These are phyloP conservation scores for Zygogramma bicolorata DNA, from an alignment of 2,888 invertebrate species.

Conservation along the genomic window DNA sequence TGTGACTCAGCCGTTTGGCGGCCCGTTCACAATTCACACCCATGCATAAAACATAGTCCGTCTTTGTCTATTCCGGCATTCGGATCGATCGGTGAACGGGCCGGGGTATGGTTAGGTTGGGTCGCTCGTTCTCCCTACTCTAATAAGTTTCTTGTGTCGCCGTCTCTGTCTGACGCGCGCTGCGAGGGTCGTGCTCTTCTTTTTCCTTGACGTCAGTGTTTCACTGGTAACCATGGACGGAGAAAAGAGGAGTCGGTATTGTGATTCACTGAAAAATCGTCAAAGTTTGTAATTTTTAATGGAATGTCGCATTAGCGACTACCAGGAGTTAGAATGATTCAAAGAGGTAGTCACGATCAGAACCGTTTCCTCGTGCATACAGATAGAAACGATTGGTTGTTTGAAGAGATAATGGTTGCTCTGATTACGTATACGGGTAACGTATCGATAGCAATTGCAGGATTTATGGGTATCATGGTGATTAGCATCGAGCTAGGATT, in stretches of 20 bases:
- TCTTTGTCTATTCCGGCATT: slow-evolving; percentile 68
- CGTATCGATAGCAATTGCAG: neutral
- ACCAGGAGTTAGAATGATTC: slow-evolving; percentile 26
- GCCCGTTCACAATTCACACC: slow-evolving; percentile 64
- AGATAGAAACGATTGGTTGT: neutral
- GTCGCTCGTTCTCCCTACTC: slow-evolving; percentile 65
- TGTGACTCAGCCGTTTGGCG: slow-evolving; percentile 67
- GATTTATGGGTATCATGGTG: neutral
- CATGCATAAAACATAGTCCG: slow-evolving; percentile 66
- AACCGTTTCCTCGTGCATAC: slow-evolving; percentile 10
- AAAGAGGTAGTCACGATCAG: slow-evolving; percentile 21
- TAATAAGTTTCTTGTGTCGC: slow-evolving; percentile 62
- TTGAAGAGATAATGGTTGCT: neutral
- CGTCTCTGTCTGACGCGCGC: slow-evolving; percentile 51
- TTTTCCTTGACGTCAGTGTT: slow-evolving; percentile 66
- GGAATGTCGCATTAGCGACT: slow-evolving; percentile 36
- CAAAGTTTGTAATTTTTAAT: slow-evolving; percentile 27
- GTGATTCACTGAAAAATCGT: slow-evolving; percentile 41
- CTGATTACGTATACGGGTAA: neutral
- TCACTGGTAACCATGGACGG: slow-evolving; percentile 55
- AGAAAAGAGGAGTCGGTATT: slow-evolving; percentile 18
- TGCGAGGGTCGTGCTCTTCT: slow-evolving; percentile 50
- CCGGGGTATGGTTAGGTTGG: slow-evolving; percentile 66
- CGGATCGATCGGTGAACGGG: slow-evolving; percentile 64
- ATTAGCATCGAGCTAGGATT: neutral